Evolutionary conservation across 1,140 invertebrate genomes (phyloP).

Genomic region (Armadillidium nasatum): DNA sequence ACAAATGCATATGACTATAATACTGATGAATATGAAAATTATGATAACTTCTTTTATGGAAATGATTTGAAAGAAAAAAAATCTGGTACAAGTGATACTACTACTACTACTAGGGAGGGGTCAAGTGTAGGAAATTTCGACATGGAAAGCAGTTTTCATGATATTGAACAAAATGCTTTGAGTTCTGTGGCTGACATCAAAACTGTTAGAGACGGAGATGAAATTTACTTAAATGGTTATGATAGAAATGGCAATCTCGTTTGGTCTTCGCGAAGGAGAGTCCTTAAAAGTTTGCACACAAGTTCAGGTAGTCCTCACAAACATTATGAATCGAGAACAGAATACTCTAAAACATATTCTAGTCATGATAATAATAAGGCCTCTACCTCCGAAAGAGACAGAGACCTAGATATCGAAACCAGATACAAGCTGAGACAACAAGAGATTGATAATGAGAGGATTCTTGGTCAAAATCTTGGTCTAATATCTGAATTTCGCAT

Average conservation of each 20-base stretch:
- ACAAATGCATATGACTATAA: constrained; percentile 10
- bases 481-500: background rate
- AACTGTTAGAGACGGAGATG: background rate
- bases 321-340: background rate
- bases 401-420: constrained; percentile 14
- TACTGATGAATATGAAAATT: constrained; percentile 26
- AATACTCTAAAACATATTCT: background rate
- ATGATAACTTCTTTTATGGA: constrained; percentile 8
- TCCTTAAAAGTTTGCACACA: constrained; percentile 3
- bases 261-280: constrained; percentile 1
- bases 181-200: background rate
- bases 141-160: too few relatives aligned
- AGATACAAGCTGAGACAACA: background rate
- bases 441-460: background rate
- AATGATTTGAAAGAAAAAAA: background rate
- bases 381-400: background rate
- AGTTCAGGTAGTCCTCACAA: background rate
- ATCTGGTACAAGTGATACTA: background rate
- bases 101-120: too few relatives aligned
- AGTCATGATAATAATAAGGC: background rate
- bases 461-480: background rate
- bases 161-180: background rate
- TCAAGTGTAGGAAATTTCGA: too few relatives aligned
- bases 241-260: background rate
- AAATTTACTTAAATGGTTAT: constrained; percentile 10